A percentile compares a stretch with the other conserved stretches of the same genome.
These are phyloP conservation scores for Palythoa heliodiscus DNA, from an alignment of 92 coral and sea anemone genomes.

Conservation along the genomic window DNA sequence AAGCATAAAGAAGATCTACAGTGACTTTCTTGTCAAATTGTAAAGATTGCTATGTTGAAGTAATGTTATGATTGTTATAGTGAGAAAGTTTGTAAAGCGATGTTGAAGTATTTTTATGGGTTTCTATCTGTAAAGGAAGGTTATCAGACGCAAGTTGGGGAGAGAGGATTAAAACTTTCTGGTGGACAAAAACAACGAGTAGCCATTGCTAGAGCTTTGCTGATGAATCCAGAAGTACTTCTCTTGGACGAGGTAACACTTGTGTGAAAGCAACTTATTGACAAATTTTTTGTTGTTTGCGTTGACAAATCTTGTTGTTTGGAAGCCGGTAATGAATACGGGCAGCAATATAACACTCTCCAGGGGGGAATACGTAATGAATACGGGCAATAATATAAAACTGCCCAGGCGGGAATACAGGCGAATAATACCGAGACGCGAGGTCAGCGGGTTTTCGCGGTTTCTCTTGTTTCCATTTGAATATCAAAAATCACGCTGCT, in stretches of 20 bases:
- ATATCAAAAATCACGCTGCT: too few relatives aligned
- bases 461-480: too few relatives aligned
- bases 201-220: slow-evolving; percentile 95
- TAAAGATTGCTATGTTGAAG: neutral
- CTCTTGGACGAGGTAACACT: slow-evolving; percentile 85
- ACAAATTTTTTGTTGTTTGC: neutral
- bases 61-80: neutral
- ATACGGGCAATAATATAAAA: too few relatives aligned
- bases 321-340: too few relatives aligned
- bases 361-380: too few relatives aligned
- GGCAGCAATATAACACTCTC: too few relatives aligned
- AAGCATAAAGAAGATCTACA: too few relatives aligned
- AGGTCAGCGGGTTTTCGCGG: too few relatives aligned
- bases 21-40: neutral
- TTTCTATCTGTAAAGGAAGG: slow-evolving; percentile 63
- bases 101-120: neutral
- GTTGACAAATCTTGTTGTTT: neutral
- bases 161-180: slow-evolving; percentile 90
- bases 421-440: too few relatives aligned
- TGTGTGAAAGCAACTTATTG: neutral
- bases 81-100: neutral
- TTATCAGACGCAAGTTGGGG: slow-evolving; percentile 91
- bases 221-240: slow-evolving; percentile 95
- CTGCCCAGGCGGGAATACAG: too few relatives aligned
- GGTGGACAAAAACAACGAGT: slow-evolving; percentile 98